Conservation (phyloP, 2,797 vertebrate genomes). For the Erpetoichthys calabaricus region DNA sequence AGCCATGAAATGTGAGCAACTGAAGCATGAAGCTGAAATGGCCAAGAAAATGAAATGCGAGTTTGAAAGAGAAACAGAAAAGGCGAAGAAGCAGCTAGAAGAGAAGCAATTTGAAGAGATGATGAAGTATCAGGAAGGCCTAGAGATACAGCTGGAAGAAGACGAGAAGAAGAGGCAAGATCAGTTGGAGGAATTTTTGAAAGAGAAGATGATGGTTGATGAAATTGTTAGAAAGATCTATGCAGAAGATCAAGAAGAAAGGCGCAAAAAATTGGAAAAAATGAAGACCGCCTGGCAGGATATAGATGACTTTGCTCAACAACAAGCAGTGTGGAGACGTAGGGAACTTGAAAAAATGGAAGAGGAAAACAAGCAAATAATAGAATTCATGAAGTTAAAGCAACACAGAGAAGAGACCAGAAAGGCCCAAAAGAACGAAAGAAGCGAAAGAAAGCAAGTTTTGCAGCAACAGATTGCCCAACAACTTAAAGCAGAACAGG, state of each 20-base stretch:
- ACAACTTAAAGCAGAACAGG: constrained; percentile 51
- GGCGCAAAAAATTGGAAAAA: constrained; percentile 70
- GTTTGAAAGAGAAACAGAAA: constrained; percentile 21
- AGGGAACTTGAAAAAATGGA: constrained; percentile 74
- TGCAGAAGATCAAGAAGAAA: constrained; percentile 59
- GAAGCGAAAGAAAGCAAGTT: constrained; percentile 55
- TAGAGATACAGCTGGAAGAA: constrained; percentile 50
- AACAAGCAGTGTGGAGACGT: constrained; percentile 62
- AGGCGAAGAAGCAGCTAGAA: constrained; percentile 28
- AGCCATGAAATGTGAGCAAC: constrained; percentile 33
- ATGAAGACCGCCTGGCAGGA: constrained; percentile 54
- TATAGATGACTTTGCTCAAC: constrained; percentile 70
- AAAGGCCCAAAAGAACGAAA: constrained; percentile 51
- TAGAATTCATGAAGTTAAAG: constrained; percentile 58
- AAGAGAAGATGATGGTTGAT: constrained; percentile 51
- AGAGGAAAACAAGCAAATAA: constrained; percentile 74
- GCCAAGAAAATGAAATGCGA: constrained; percentile 44
- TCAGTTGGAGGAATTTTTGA: constrained; percentile 45
- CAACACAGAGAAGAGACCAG: constrained; percentile 50
- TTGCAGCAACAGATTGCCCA: constrained; percentile 63
- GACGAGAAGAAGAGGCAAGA: constrained; percentile 43
- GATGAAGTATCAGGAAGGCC: constrained; percentile 32
- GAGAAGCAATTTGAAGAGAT: constrained; percentile 28
- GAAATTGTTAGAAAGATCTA: constrained; percentile 57
- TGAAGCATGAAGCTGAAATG: constrained; percentile 47